phyloP scores from a whole-genome alignment of 2,888 invertebrate species.

The Phymatocera aterrima region DNA sequence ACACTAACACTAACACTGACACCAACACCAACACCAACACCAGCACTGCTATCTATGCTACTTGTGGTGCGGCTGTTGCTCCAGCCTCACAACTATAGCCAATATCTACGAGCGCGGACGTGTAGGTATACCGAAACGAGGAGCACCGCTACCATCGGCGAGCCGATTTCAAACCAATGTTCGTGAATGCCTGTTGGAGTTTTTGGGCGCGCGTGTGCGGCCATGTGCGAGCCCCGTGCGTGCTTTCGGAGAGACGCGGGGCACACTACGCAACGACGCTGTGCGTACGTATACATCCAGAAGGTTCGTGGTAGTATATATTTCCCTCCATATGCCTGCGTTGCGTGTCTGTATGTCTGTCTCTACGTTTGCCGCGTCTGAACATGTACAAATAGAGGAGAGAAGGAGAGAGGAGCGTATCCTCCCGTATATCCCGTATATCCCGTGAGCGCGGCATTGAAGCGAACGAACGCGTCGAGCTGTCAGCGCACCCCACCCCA shows the following conservation, averaged over 20 bases:
- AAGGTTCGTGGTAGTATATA: slow-evolving; percentile 48
- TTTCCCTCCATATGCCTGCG: no score
- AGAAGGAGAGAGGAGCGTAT: slow-evolving; percentile 23
- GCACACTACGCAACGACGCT: slow-evolving; percentile 47
- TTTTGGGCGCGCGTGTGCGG: slow-evolving; percentile 21
- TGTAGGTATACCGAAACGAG: no score
- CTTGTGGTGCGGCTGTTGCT: background rate
- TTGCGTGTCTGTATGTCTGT: no score
- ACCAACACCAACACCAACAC: background rate
- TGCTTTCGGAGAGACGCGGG: slow-evolving; percentile 43
- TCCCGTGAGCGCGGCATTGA: slow-evolving; percentile 39
- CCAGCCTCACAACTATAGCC: background rate
- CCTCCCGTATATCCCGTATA: no score
- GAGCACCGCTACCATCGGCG: background rate
- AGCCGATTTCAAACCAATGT: slow-evolving; percentile 3
- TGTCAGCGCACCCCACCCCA: slow-evolving; percentile 73
- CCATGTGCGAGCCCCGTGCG: slow-evolving; percentile 26
- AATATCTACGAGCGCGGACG: background rate
- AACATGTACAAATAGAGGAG: no score
- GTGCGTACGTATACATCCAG: background rate
- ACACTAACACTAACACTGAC: slow-evolving; percentile 9
- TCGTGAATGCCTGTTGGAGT: background rate
- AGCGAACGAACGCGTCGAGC: slow-evolving; percentile 72
- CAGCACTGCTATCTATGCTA: background rate
- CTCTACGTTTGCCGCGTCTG: no score